Conservation (phyloP, 2,888 invertebrate species). For the Polyploca ridens region DNA sequence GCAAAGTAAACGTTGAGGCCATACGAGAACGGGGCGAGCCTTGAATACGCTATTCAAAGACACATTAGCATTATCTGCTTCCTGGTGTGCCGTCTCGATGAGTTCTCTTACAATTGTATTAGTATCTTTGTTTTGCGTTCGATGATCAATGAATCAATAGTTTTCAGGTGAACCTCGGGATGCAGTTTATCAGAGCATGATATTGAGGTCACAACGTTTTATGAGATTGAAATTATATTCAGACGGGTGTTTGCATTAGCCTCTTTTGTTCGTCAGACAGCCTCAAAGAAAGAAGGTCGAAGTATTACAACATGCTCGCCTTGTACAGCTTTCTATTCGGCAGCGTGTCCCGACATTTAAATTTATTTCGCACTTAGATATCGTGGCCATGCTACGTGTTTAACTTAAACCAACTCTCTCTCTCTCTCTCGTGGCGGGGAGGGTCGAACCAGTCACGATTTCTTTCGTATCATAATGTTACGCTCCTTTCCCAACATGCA, state of each 20-base stretch:
- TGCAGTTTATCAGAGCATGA: slow-evolving; percentile 69
- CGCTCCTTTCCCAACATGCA: slow-evolving; percentile 51
- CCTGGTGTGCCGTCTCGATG: slow-evolving; percentile 71
- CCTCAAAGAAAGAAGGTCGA: slow-evolving; percentile 79
- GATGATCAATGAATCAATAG: slow-evolving; percentile 53
- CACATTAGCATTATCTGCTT: slow-evolving; percentile 80
- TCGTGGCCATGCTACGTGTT: slow-evolving; percentile 60
- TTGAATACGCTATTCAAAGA: slow-evolving; percentile 81
- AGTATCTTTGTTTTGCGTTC: slow-evolving; percentile 48
- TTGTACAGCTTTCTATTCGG: slow-evolving; percentile 82
- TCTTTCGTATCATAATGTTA: slow-evolving; percentile 65
- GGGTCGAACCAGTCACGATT: slow-evolving; percentile 76
- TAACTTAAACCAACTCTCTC: slow-evolving; percentile 66
- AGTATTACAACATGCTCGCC: slow-evolving; percentile 79
- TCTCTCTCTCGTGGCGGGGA: slow-evolving; percentile 71
- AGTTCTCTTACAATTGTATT: slow-evolving; percentile 61
- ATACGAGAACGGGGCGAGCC: slow-evolving; percentile 73
- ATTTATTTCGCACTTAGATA: slow-evolving; percentile 80
- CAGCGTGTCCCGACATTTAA: slow-evolving; percentile 81
- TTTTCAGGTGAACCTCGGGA: slow-evolving; percentile 61
- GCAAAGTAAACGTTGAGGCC: slow-evolving; percentile 73
- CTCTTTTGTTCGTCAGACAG: slow-evolving; percentile 73
- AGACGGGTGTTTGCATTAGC: slow-evolving; percentile 68
- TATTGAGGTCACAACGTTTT: slow-evolving; percentile 72
- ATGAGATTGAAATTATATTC: slow-evolving; percentile 63